Evolutionary conservation across 2,888 invertebrate species (phyloP).

Genomic region (Noctuana brunneofusca): DNA sequence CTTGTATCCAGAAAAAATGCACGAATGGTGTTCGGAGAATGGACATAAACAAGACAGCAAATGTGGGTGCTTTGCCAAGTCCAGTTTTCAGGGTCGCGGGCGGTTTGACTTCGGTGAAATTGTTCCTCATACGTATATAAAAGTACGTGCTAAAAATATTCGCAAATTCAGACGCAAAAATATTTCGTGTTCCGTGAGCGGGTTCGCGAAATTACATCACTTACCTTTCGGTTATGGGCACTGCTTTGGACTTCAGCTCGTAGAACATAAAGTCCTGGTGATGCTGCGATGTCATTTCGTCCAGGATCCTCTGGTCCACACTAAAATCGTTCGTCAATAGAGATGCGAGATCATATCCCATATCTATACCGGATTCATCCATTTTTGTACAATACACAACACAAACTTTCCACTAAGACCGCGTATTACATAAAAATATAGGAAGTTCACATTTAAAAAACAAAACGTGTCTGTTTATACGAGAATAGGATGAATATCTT

Average conservation of each 20-base stretch:
- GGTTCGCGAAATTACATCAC: slow-evolving; percentile 63
- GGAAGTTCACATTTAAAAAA: slow-evolving; percentile 60
- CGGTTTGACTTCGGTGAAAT: slow-evolving; percentile 70
- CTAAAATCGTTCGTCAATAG: slow-evolving; percentile 81
- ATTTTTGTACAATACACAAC: slow-evolving; percentile 71
- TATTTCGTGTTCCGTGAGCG: slow-evolving; percentile 9
- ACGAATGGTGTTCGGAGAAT: slow-evolving; percentile 47
- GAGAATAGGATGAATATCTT: slow-evolving; percentile 57
- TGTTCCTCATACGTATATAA: slow-evolving; percentile 64
- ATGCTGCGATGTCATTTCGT: slow-evolving; percentile 80
- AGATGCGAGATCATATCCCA: slow-evolving; percentile 85
- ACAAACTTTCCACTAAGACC: slow-evolving; percentile 63
- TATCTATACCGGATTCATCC: slow-evolving; percentile 86
- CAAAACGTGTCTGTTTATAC: slow-evolving; percentile 59
- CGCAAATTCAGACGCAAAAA: slow-evolving; percentile 45
- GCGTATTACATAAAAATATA: slow-evolving; percentile 49
- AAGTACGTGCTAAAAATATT: slow-evolving; percentile 74
- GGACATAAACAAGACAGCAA: slow-evolving; percentile 65
- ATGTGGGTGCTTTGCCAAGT: slow-evolving; percentile 77
- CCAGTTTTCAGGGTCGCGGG: slow-evolving; percentile 74
- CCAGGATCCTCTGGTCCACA: slow-evolving; percentile 78
- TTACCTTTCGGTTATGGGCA: slow-evolving; percentile 83
- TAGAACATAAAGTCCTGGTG: slow-evolving; percentile 85
- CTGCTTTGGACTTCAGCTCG: slow-evolving; percentile 84
- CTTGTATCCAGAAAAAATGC: slow-evolving; percentile 33